phyloP scores from a whole-genome alignment of 2,113 vertebrate genomes.

The Corythornis madagascariensis region DNA sequence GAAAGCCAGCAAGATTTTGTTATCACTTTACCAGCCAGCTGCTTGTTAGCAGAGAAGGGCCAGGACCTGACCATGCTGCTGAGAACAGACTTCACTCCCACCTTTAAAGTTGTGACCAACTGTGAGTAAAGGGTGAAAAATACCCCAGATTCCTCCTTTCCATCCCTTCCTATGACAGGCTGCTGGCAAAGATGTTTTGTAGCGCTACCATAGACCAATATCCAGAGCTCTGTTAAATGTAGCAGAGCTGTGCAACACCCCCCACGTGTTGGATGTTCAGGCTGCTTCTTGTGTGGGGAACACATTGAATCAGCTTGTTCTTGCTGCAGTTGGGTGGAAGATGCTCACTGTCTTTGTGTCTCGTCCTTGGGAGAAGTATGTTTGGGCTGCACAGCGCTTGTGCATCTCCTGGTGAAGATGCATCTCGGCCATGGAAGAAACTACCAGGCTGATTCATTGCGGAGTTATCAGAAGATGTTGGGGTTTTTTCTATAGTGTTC shows the following conservation, averaged over 20 bases:
- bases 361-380: fast-evolving
- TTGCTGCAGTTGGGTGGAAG: not conserved
- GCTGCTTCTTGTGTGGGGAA: not conserved
- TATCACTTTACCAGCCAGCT: not conserved
- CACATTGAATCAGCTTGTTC: not conserved
- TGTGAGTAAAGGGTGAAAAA: slow-evolving; percentile 3
- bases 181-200: not conserved
- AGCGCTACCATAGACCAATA: not conserved
- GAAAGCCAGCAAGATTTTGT: not conserved
- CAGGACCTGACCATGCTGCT: not conserved
- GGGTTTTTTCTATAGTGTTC: not conserved
- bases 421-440: not conserved
- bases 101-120: not conserved
- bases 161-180: not conserved
- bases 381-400: not conserved
- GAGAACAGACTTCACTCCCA: not conserved
- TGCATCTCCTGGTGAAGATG: not conserved
- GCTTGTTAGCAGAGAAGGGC: not conserved
- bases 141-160: not conserved
- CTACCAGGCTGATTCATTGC: not conserved
- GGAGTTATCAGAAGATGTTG: not conserved
- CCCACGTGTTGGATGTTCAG: not conserved
- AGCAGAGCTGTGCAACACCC: not conserved
- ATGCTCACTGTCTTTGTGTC: not conserved
- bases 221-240: slow-evolving; percentile 5